These are phyloP conservation scores for Australoheros scitulus DNA, from an alignment of 2,113 vertebrate species.

Conservation along the genomic window DNA sequence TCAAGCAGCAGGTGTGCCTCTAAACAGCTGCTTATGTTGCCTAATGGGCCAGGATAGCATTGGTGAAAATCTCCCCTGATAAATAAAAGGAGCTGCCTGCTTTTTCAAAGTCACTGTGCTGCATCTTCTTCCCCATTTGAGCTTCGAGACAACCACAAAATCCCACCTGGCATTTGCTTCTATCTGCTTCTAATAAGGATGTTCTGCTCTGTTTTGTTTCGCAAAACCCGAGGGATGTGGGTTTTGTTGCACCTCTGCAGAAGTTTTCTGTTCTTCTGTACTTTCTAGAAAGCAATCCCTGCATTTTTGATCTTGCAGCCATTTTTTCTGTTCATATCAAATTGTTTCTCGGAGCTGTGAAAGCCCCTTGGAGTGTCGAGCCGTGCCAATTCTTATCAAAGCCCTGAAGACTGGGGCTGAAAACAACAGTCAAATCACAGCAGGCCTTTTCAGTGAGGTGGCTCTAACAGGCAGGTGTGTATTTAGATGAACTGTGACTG, in stretches of 20 bases:
- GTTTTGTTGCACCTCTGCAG: background rate
- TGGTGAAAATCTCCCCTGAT: background rate
- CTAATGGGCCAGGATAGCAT: constrained; percentile 5
- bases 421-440: constrained; percentile 29
- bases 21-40: constrained; percentile 25
- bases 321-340: background rate
- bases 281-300: background rate
- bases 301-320: constrained; percentile 20
- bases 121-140: background rate
- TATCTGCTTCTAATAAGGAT: constrained; percentile 3
- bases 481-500: constrained; percentile 31
- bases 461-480: constrained; percentile 21
- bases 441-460: constrained; percentile 10
- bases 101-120: constrained; percentile 6
- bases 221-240: background rate
- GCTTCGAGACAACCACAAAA: background rate
- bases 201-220: background rate
- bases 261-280: background rate
- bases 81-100: constrained; percentile 4
- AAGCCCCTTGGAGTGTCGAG: background rate
- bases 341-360: constrained; percentile 2
- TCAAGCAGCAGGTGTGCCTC: constrained; percentile 10
- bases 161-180: background rate
- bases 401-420: constrained; percentile 10
- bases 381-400: constrained; percentile 13